Percentiles rank a stretch among this genome's conserved stretches.
Evolutionary conservation across 2,888 invertebrate genomes (phyloP).

Genomic region (Mycalesis mineus): DNA sequence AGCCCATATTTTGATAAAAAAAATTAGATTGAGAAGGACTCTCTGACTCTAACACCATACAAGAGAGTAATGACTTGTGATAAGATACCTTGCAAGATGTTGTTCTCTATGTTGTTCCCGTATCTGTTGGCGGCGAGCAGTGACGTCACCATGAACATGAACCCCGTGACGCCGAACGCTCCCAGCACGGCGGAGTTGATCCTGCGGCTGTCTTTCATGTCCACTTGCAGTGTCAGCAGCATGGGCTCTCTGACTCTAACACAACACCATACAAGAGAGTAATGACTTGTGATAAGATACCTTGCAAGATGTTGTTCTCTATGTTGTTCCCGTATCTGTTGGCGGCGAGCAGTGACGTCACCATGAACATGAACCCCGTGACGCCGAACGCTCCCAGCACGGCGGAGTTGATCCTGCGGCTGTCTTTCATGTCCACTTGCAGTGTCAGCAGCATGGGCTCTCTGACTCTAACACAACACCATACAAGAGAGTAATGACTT

Average conservation of each 20-base stretch:
- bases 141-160: slow-evolving; percentile 81
- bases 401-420: slow-evolving; percentile 84
- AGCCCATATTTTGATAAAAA: no score
- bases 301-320: slow-evolving; percentile 82
- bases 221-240: slow-evolving; percentile 93
- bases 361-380: slow-evolving; percentile 80
- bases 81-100: slow-evolving; percentile 78
- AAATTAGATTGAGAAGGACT: no score
- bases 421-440: slow-evolving; percentile 93
- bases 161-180: slow-evolving; percentile 82
- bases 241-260: no score
- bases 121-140: slow-evolving; percentile 81
- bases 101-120: slow-evolving; percentile 79
- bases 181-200: slow-evolving; percentile 84
- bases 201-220: slow-evolving; percentile 88
- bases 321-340: slow-evolving; percentile 81
- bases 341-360: slow-evolving; percentile 81
- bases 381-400: slow-evolving; percentile 83
- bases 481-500: background rate
- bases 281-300: slow-evolving; percentile 39
- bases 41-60: no score
- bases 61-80: no score
- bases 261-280: no score
- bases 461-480: no score
- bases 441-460: slow-evolving; percentile 91